A percentile compares a stretch with the other conserved stretches of the same genome.
These are phyloP conservation scores for Malacoraja senta DNA, from an alignment of 2,797 vertebrate genomes.

Conservation along the genomic window DNA sequence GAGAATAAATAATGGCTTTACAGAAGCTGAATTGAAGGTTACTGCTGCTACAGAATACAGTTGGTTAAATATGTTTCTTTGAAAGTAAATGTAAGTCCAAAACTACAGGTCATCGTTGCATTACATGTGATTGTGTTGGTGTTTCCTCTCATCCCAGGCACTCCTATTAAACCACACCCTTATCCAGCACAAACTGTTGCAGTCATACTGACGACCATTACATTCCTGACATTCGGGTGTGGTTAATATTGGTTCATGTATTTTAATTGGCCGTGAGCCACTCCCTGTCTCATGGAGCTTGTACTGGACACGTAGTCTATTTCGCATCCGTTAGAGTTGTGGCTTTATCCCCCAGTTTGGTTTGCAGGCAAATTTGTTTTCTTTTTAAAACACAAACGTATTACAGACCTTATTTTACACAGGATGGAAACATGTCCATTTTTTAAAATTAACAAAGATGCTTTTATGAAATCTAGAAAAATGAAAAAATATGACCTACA, in stretches of 20 bases:
- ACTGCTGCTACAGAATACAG: not conserved
- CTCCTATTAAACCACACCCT: conserved; percentile 35
- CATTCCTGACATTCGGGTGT: conserved; percentile 29
- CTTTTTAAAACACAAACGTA: not conserved
- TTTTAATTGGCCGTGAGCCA: conserved; percentile 34
- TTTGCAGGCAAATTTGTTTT: not conserved
- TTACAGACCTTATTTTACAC: not conserved
- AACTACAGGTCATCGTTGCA: conserved; percentile 11
- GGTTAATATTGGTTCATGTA: conserved; percentile 34
- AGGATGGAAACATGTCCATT: not conserved
- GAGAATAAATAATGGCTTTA: too few species aligned
- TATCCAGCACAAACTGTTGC: conserved; percentile 4
- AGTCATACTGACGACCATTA: conserved; percentile 7
- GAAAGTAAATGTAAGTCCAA: conserved; percentile 14
- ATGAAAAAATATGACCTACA: not conserved
- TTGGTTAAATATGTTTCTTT: not conserved
- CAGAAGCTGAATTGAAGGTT: not conserved
- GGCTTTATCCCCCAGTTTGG: not conserved
- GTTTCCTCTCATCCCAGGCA: not conserved
- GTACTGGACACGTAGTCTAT: conserved; percentile 6
- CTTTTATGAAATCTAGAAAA: not conserved
- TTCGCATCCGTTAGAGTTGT: conserved; percentile 12
- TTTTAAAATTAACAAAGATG: not conserved
- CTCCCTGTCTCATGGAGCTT: conserved; percentile 28
- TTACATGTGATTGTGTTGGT: not conserved